Percentiles rank a stretch among this genome's conserved stretches.
Conservation (phyloP, 2,797 vertebrate genomes). For the Anguilla marmorata region DNA sequence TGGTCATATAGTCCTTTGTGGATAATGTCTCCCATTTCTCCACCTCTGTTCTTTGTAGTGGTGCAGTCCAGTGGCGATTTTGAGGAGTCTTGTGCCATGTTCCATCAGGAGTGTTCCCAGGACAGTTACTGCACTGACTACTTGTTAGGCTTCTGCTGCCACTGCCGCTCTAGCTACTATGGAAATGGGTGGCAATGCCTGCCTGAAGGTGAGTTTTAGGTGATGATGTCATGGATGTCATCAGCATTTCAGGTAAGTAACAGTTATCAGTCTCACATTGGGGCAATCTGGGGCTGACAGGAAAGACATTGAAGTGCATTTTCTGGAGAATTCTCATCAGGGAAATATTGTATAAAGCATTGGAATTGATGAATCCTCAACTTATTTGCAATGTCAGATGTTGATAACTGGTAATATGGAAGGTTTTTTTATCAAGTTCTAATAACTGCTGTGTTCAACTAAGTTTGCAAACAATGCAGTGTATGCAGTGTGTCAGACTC, state of each 20-base stretch:
- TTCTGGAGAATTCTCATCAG: background rate
- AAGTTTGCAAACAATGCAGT: background rate
- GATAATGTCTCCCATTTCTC: background rate
- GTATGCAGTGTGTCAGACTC: background rate
- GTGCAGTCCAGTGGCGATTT: conserved; percentile 65
- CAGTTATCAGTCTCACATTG: too few species aligned
- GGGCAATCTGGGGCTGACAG: background rate
- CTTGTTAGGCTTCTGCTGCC: conserved; percentile 84
- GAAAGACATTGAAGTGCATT: background rate
- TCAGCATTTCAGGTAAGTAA: background rate
- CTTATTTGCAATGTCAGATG: background rate
- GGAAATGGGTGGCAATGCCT: conserved; percentile 91
- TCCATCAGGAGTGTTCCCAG: conserved; percentile 81
- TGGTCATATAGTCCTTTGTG: background rate
- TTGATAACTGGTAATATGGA: background rate
- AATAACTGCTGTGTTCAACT: too few species aligned
- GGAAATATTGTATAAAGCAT: too few species aligned
- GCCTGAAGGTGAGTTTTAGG: conserved; percentile 75
- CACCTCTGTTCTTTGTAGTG: conserved; percentile 55
- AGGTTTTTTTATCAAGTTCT: too few species aligned
- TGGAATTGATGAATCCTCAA: too few species aligned
- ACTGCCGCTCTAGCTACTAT: conserved; percentile 86
- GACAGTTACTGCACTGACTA: conserved; percentile 87
- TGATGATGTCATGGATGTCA: background rate
- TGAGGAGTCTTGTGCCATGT: conserved; percentile 72